These are phyloP conservation scores for Melanaphis sacchari DNA, from an alignment of 1,140 invertebrate genomes.

Conservation along the genomic window DNA sequence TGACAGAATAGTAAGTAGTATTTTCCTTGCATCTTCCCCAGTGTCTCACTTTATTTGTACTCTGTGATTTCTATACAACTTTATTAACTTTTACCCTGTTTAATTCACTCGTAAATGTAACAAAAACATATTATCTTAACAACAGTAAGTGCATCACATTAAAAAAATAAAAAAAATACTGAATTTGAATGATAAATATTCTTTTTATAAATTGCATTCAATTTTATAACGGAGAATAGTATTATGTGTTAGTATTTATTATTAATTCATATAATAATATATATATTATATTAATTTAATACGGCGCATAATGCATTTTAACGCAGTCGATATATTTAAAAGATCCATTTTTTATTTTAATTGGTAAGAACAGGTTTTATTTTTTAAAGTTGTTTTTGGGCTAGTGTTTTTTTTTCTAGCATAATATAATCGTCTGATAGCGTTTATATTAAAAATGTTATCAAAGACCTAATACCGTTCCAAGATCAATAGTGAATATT, in stretches of 20 bases:
- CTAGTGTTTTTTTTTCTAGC: background rate
- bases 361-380: background rate
- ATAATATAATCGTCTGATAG: background rate
- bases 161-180: background rate
- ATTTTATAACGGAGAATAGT: background rate
- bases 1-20: background rate
- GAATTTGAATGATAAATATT: background rate
- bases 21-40: background rate
- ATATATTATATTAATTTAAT: no score
- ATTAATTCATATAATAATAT: no score
- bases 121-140: background rate
- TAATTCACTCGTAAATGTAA: background rate
- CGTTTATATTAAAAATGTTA: background rate
- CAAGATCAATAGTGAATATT: background rate
- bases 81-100: background rate
- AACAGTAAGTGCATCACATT: background rate
- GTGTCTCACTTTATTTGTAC: background rate
- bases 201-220: background rate
- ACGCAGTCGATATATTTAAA: background rate
- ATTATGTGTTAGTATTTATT: background rate
- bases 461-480: background rate
- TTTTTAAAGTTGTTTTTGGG: background rate
- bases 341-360: background rate
- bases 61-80: background rate
- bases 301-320: background rate